Conservation (phyloP, 2,888 invertebrate genomes). For the Pomacea canaliculata region DNA sequence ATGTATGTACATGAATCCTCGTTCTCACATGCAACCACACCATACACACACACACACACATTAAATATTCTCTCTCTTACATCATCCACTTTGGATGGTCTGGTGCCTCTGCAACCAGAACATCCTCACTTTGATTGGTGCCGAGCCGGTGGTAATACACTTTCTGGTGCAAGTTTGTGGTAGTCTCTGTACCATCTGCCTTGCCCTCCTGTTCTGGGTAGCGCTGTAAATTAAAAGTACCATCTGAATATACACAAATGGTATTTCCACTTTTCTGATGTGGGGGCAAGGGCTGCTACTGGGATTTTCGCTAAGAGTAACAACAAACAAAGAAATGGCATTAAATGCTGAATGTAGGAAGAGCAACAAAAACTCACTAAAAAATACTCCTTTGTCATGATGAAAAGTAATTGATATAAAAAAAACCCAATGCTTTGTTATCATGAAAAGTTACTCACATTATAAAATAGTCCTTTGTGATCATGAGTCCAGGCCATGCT, state of each 20-base stretch:
- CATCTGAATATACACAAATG: too few species aligned
- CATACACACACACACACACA: too few species aligned
- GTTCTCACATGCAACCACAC: too few species aligned
- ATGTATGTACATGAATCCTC: too few species aligned
- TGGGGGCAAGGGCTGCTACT: neutral
- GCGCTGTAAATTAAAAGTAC: conserved; percentile 72
- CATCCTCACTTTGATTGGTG: conserved; percentile 87
- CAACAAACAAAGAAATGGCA: neutral
- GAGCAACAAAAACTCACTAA: neutral
- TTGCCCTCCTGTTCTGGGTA: conserved; percentile 87
- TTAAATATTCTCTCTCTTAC: conserved; percentile 73
- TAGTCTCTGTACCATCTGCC: conserved; percentile 91
- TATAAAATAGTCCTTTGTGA: conserved; percentile 94
- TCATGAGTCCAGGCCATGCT: conserved; percentile 95
- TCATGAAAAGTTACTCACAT: conserved; percentile 51
- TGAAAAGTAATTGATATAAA: too few species aligned
- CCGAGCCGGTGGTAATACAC: conserved; percentile 91
- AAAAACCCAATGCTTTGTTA: too few species aligned
- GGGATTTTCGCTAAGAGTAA: neutral
- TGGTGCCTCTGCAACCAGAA: conserved; percentile 88
- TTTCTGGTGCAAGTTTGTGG: conserved; percentile 88
- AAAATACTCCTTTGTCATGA: neutral
- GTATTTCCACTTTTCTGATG: neutral
- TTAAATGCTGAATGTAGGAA: neutral
- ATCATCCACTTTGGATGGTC: conserved; percentile 91